These are phyloP conservation scores for Cosmorhoe ocellata DNA, from an alignment of 2,888 invertebrate genomes.

Conservation along the genomic window DNA sequence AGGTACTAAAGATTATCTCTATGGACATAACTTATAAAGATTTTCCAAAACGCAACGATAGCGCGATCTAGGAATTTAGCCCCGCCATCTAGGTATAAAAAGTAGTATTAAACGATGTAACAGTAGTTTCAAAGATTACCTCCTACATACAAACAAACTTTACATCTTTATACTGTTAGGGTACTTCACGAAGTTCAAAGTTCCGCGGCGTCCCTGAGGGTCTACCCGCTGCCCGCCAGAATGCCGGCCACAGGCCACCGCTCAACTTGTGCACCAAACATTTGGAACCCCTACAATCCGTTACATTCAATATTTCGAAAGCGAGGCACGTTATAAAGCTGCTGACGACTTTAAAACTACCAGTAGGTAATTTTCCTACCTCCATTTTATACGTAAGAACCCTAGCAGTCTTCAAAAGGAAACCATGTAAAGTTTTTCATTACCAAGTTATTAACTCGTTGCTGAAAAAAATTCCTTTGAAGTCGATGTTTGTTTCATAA, in stretches of 20 bases:
- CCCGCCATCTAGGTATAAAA: no score
- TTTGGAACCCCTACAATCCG: constrained; percentile 1
- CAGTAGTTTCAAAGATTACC: constrained; percentile 23
- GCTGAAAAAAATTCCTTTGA: not conserved
- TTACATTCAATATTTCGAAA: constrained; percentile 7
- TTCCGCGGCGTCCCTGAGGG: constrained; percentile 22
- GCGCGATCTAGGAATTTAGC: no score
- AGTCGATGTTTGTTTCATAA: not conserved
- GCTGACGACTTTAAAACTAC: not conserved
- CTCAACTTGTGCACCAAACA: constrained; percentile 7
- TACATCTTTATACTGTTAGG: no score
- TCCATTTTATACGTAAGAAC: not conserved
- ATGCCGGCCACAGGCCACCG: constrained; percentile 6
- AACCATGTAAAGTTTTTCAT: constrained; percentile 4
- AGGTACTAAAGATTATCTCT: no score
- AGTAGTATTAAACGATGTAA: no score
- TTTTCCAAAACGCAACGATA: no score
- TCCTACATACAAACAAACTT: no score
- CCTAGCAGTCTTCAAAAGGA: not conserved
- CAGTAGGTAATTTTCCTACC: not conserved
- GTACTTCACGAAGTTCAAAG: constrained; percentile 23
- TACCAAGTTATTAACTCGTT: not conserved
- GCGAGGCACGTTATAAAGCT: not conserved
- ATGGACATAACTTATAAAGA: no score
- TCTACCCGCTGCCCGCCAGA: constrained; percentile 11